A percentile compares a stretch with the other conserved stretches of the same genome.
Conservation (phyloP, 1,140 invertebrate genomes). For the Lycorma delicatula region DNA sequence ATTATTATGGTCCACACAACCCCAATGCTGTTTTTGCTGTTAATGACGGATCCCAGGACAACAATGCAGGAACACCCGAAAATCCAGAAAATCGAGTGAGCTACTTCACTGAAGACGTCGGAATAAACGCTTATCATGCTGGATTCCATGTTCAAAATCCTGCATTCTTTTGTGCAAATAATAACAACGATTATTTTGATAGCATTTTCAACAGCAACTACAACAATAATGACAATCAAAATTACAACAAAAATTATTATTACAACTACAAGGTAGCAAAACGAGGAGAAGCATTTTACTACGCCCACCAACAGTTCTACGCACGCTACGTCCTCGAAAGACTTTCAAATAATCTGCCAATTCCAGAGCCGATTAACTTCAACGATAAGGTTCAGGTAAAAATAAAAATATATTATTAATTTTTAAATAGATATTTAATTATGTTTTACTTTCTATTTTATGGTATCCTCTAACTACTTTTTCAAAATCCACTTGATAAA, state of each 20-base stretch:
- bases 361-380: conserved; percentile 34
- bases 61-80: conserved; percentile 30
- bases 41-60: conserved; percentile 45
- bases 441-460: too few relatives aligned
- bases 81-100: conserved; percentile 44
- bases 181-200: conserved; percentile 30
- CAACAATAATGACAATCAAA: not conserved
- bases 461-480: too few relatives aligned
- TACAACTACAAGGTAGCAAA: not conserved
- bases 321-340: conserved; percentile 36
- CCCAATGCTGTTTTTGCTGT: conserved; percentile 39
- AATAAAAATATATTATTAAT: too few relatives aligned
- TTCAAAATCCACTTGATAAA: too few relatives aligned
- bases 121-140: conserved; percentile 54
- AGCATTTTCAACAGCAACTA: conserved; percentile 11
- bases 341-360: conserved; percentile 31
- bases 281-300: conserved; percentile 35
- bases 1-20: too few relatives aligned
- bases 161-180: conserved; percentile 43
- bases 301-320: conserved; percentile 33
- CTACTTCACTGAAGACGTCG: conserved; percentile 61
- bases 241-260: not conserved
- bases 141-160: conserved; percentile 41
- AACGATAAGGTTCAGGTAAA: conserved; percentile 33
- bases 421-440: too few relatives aligned